phyloP scores from a whole-genome alignment of 2,113 vertebrate species.

The Lipophrys pholis region DNA sequence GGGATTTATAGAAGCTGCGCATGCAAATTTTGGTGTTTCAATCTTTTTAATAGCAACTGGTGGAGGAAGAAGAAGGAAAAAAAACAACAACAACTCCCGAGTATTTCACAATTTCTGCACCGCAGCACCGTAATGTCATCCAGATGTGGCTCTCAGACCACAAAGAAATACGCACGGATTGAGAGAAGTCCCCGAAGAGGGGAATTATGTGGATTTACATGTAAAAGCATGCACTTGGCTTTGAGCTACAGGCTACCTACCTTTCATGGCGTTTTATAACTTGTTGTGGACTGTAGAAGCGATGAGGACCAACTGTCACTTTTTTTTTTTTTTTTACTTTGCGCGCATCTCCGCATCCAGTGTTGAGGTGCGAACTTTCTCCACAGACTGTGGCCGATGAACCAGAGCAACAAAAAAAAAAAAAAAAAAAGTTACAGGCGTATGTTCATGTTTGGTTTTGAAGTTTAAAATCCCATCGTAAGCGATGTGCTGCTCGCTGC shows the following conservation, averaged over 20 bases:
- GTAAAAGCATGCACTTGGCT: background rate
- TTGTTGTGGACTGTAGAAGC: slow-evolving; percentile 67
- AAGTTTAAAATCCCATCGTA: slow-evolving; percentile 69
- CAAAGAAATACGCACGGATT: slow-evolving; percentile 7
- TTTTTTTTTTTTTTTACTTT: slow-evolving; percentile 56
- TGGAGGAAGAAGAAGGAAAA: slow-evolving; percentile 41
- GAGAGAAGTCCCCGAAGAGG: background rate
- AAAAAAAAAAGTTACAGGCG: background rate
- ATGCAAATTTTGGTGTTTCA: background rate
- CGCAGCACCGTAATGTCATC: slow-evolving; percentile 87
- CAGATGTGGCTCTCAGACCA: slow-evolving; percentile 85
- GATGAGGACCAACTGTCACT: slow-evolving; percentile 73
- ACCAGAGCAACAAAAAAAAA: no score
- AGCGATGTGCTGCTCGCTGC: background rate
- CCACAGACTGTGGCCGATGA: background rate
- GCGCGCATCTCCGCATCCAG: slow-evolving; percentile 77
- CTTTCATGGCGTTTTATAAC: slow-evolving; percentile 83
- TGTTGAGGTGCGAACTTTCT: slow-evolving; percentile 32
- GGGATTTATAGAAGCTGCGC: no score
- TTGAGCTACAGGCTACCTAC: slow-evolving; percentile 36
- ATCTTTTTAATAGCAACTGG: background rate
- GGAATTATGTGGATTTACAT: background rate
- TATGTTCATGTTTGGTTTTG: slow-evolving; percentile 44
- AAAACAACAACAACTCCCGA: slow-evolving; percentile 61
- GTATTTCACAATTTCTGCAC: slow-evolving; percentile 83